These are phyloP conservation scores for Melanotaenia parkinsoni DNA, from an alignment of 2,797 vertebrate species.

Conservation along the genomic window DNA sequence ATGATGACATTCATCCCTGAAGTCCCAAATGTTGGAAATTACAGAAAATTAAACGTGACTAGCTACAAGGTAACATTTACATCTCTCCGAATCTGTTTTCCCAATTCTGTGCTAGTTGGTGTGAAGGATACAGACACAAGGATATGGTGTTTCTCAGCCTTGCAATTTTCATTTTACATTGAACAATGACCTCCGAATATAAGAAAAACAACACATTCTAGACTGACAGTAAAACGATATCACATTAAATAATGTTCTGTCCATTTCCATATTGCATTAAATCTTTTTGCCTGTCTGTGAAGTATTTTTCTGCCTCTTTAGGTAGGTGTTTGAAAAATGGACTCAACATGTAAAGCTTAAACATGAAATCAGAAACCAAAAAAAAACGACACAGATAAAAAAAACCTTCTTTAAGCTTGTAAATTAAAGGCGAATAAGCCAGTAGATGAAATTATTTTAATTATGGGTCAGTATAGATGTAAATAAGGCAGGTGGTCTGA, in stretches of 20 bases:
- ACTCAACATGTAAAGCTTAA: conserved; percentile 21
- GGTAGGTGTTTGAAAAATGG: conserved; percentile 5
- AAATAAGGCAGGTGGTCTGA: neutral
- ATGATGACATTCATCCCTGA: conserved; percentile 48
- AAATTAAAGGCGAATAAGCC: conserved; percentile 5
- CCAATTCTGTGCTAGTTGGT: neutral
- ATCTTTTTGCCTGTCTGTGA: conserved; percentile 41
- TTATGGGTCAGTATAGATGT: conserved; percentile 9
- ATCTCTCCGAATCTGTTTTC: conserved; percentile 2
- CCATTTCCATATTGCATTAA: conserved; percentile 71
- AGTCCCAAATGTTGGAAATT: conserved; percentile 52
- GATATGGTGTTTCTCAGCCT: conserved; percentile 26
- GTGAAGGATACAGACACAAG: conserved; percentile 19
- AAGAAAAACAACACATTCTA: conserved; percentile 36
- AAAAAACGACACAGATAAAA: conserved; percentile 4
- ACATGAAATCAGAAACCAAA: conserved; percentile 25
- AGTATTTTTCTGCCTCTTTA: conserved; percentile 31
- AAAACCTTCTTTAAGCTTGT: conserved; percentile 13
- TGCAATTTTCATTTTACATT: conserved; percentile 35
- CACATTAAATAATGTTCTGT: conserved; percentile 28
- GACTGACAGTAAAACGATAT: conserved; percentile 35
- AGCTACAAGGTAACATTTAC: conserved; percentile 29
- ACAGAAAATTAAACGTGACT: conserved; percentile 32
- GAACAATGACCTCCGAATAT: conserved; percentile 37
- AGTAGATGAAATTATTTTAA: conserved; percentile 17